Conservation (phyloP, 2,888 invertebrate species). For the Muscina levida region DNA sequence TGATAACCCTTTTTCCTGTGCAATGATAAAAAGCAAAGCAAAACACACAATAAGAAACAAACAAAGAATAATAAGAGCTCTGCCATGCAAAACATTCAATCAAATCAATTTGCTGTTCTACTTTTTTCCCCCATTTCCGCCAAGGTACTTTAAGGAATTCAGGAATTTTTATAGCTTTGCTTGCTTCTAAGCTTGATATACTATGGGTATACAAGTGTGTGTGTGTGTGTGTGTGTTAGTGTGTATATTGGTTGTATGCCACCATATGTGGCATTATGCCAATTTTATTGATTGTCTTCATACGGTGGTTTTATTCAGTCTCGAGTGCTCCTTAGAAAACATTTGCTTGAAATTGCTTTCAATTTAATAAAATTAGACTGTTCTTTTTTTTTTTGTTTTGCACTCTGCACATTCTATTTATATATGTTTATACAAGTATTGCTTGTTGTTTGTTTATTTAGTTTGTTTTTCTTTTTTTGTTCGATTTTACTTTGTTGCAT, state of each 20-base stretch:
- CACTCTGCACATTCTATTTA: neutral
- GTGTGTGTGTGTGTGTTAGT: constrained; percentile 6
- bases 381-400: constrained; percentile 43
- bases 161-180: neutral
- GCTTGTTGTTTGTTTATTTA: neutral
- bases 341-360: constrained; percentile 61
- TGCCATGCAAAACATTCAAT: constrained; percentile 25
- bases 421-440: neutral
- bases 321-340: constrained; percentile 28
- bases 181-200: neutral
- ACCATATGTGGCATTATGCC: constrained; percentile 59
- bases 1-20: neutral
- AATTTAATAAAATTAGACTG: constrained; percentile 64
- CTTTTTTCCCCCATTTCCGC: neutral
- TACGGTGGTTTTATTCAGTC: neutral
- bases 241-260: neutral
- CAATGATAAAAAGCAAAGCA: constrained; percentile 15
- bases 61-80: too few species aligned
- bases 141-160: neutral
- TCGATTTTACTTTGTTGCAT: neutral
- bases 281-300: constrained; percentile 62
- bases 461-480: too few species aligned
- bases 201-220: neutral
- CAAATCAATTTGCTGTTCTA: constrained; percentile 30
- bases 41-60: too few species aligned